A percentile compares a stretch with the other conserved stretches of the same genome.
Evolutionary conservation across 1,140 invertebrate species (phyloP).

Genomic region (Euwallacea similis): DNA sequence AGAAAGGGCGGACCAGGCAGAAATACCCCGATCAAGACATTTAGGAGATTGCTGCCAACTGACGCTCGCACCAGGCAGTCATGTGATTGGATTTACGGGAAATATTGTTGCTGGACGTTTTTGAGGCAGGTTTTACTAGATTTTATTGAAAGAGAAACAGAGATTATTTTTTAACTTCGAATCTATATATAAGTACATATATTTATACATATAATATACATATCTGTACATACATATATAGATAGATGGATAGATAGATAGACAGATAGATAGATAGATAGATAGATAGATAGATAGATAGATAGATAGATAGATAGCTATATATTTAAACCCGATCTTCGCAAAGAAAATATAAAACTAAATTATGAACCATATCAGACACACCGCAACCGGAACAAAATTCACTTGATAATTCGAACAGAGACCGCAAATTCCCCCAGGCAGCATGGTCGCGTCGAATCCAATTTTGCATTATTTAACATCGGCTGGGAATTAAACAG

Average conservation of each 20-base stretch:
- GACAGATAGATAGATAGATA: too few species aligned
- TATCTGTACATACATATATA: too few species aligned
- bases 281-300: too few species aligned
- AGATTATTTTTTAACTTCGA: too few species aligned
- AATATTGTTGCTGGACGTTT: too few species aligned
- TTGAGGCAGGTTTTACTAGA: too few species aligned
- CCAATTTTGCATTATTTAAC: slow-evolving; percentile 39
- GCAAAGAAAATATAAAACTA: slow-evolving; percentile 4
- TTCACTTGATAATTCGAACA: slow-evolving; percentile 30
- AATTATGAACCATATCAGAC: slow-evolving; percentile 11
- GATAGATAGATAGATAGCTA: too few species aligned
- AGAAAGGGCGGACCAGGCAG: slow-evolving; percentile 13
- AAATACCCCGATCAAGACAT: slow-evolving; percentile 26
- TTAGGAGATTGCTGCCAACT: slow-evolving; percentile 23
- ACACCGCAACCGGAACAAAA: slow-evolving; percentile 25
- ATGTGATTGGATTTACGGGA: slow-evolving; percentile 9
- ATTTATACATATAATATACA: too few species aligned
- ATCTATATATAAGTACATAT: too few species aligned
- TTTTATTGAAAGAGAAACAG: too few species aligned
- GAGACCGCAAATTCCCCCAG: slow-evolving; percentile 31
- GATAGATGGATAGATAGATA: too few species aligned
- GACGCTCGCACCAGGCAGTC: slow-evolving; percentile 3
- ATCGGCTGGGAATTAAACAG: slow-evolving; percentile 29
- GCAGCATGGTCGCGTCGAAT: slow-evolving; percentile 26
- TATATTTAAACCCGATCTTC: too few species aligned